Base-by-base conservation (phyloP, 2,113 vertebrate species). In the Eidolon helvum region DNA sequence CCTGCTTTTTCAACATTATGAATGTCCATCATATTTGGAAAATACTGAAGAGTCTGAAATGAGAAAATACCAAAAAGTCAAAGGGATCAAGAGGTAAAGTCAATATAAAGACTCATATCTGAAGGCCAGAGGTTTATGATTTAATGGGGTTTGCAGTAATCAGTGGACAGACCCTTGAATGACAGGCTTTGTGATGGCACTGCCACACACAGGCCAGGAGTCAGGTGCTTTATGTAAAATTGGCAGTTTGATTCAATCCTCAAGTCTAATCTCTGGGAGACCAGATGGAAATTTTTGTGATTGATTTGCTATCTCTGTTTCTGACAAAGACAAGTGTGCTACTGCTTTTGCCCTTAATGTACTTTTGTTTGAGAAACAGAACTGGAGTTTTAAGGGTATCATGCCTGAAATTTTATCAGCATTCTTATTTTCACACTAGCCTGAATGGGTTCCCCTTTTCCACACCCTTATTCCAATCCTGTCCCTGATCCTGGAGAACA, bases 241-340 rank as follows among this genome's bases (percentile, higher is more conserved):
- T 43, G 66, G 21, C 87, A 75, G 50, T 33, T 79, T 86, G 71
- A 90, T 79, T 92, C 43, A 35, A 3, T 87, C 83, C 90, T 84
- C 75, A 35, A 33, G 16, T 87, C 79, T 92, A 74, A 97, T 95
- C 55, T 92, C 85, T 55, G 7, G 24, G 55, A 82, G 19, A 74
- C 85, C 78, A 91, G 68, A 89, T 87, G n/a, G 38, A 87, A 87
- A 35, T 75, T 69, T 91, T 45, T 87, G 35, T 97, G 89, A 96
- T 78, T 94, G 86, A 90, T 93, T 45, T 91, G 65, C 74, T 93
- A 3, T 92, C 57, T 77, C 83, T 68, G 33, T 85, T 89, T 95
- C 88, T 96, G 93, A 93, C 74, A 96, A 55, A 96, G 57, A 94
- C 1, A 22, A 59, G 77, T 57, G 26, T 65, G 45, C 71, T 45